Evolutionary conservation across 53 echinoderm and acorn worm species (phyloP).

Genomic region (Paelopatides confundens): DNA sequence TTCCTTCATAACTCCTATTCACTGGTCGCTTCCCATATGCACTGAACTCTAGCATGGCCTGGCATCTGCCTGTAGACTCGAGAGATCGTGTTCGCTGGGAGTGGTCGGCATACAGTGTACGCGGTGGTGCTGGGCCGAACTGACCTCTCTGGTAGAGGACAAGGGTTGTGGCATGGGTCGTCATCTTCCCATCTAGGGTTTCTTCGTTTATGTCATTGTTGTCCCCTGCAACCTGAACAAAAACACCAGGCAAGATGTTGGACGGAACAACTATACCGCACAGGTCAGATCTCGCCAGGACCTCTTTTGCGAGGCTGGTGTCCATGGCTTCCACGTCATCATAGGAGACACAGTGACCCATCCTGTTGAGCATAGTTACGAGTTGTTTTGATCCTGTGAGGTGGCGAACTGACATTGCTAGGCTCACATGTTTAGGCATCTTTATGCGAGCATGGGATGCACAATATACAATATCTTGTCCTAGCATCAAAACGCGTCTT

Average conservation of each 20-base stretch:
- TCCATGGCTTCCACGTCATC: conserved; percentile 56
- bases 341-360: conserved; percentile 55
- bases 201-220: conserved; percentile 64
- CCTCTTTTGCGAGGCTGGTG: conserved; percentile 48
- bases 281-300: conserved; percentile 36
- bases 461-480: not conserved
- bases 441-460: conserved; percentile 33
- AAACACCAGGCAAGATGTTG: conserved; percentile 9
- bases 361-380: conserved; percentile 40
- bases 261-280: conserved; percentile 2
- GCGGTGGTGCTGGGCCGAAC: conserved; percentile 11
- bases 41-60: conserved; percentile 10
- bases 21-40: conserved; percentile 9
- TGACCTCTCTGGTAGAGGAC: not conserved
- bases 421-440: conserved; percentile 39
- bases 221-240: conserved; percentile 55
- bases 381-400: conserved; percentile 52
- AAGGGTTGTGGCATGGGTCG: conserved; percentile 49
- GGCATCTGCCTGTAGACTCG: not conserved
- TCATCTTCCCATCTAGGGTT: conserved; percentile 51
- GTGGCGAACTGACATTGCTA: conserved; percentile 32
- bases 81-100: conserved; percentile 28
- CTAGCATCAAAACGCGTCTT: conserved; percentile 4
- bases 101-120: conserved; percentile 5
- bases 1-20: not conserved